Evolutionary conservation across 1,140 invertebrate genomes (phyloP), one percentile per base, ranked within the genome.

Genomic region (Drosophila sturtevanti): DNA sequence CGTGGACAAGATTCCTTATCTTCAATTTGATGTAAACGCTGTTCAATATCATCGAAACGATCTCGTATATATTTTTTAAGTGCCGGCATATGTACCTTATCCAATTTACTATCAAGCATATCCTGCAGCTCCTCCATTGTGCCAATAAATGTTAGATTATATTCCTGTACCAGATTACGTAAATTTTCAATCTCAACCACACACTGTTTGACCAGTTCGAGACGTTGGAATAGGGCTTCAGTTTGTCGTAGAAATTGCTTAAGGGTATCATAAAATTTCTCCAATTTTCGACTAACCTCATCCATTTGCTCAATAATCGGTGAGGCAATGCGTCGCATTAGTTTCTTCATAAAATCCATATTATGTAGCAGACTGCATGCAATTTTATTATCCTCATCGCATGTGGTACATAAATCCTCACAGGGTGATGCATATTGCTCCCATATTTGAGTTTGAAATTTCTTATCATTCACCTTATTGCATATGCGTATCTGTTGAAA

Each of bases 81-180:
- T 0, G 89, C 85, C 38, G 89, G 79, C 77, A 91, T 85, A 6
- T 91, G 90, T 4, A 81, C 78, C 60, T 91, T 91, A 16, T 91
- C 89, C 58, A 91, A 48, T 56, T 91, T 91, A 16, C 89, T 77
- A 64, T 91, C 90, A 14, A 91, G 66, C 82, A 91, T 91, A 21
- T 91, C 90, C 79, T 91, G 90, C 55, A 91, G 67, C 48, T 91
- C 90, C 75, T 91, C 90, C 81, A 91, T 89, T 56, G 90, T 82
- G 11, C 81, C 77, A 1, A 91, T 52, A 22, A 91, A 91, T 1
- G 77, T 77, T 0, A 77, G 5, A 63, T 91, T 76, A 37, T 91
- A 74, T 11, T 89, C 73, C 12, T 89, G 72, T 0, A 91, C 56
- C 27, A 80, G 35, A 0, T 44, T 16, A 0, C 81, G 65, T 7